Conservation (phyloP, 2,797 vertebrate genomes). For the Malacoctenus gilli region DNA sequence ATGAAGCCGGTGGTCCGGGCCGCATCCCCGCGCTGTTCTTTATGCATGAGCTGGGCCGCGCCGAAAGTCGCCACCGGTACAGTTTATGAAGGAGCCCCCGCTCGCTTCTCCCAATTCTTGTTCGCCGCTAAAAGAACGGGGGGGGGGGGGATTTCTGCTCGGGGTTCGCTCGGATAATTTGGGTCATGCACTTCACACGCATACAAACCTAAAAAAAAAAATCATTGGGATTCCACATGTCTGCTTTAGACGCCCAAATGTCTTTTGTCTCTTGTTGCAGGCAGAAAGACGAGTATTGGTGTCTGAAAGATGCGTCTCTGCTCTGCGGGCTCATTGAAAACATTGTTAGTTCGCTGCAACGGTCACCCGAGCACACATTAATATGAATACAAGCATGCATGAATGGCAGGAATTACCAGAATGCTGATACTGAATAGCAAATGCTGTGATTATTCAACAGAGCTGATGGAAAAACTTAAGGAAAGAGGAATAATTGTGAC, state of each 20-base stretch:
- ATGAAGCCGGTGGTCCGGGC: slow-evolving; percentile 59
- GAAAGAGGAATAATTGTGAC: no score
- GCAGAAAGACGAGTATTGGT: no score
- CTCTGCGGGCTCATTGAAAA: no score
- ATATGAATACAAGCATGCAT: background rate
- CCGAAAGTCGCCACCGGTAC: slow-evolving; percentile 56
- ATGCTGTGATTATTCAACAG: no score
- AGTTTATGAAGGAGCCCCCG: slow-evolving; percentile 44
- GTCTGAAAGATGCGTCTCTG: no score
- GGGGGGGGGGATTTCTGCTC: slow-evolving; percentile 3
- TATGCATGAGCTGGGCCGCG: slow-evolving; percentile 76
- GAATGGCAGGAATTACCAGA: background rate
- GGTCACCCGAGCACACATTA: background rate
- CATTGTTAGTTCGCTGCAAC: no score
- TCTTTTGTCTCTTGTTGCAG: no score
- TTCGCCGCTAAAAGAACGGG: slow-evolving; percentile 14
- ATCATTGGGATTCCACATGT: background rate
- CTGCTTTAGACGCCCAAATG: background rate
- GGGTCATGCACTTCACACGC: background rate
- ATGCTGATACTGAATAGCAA: no score
- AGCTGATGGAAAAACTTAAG: no score
- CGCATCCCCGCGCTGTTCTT: slow-evolving; percentile 68
- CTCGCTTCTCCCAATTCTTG: slow-evolving; percentile 23
- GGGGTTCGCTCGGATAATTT: background rate
- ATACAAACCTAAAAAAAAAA: background rate